Conservation (phyloP, 2,113 vertebrate species). For the Clupea harengus region DNA sequence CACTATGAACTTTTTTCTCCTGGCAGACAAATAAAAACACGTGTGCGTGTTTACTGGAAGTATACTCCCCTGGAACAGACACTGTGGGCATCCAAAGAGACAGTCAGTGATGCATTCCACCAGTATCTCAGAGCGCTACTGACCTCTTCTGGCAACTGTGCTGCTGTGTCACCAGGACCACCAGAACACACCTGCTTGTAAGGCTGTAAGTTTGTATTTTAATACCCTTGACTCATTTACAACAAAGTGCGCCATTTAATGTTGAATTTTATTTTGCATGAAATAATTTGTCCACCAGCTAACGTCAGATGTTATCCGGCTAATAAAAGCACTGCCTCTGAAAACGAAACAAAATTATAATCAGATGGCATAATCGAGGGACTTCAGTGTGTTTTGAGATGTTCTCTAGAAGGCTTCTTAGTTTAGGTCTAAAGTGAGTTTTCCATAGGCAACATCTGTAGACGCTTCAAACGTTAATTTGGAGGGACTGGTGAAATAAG, state of each 20-base stretch:
- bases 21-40: background rate
- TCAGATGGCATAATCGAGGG: background rate
- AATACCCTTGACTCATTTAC: background rate
- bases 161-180: background rate
- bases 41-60: background rate
- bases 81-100: background rate
- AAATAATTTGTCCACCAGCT: no score
- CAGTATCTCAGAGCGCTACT: background rate
- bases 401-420: background rate
- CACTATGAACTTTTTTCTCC: background rate
- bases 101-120: background rate
- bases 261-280: background rate
- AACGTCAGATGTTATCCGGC: no score
- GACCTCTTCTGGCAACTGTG: background rate
- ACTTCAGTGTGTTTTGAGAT: slow-evolving; percentile 8
- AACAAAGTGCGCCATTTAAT: background rate
- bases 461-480: background rate
- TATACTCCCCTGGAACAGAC: background rate
- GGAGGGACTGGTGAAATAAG: no score
- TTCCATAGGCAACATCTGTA: background rate
- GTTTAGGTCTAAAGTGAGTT: background rate
- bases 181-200: background rate
- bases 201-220: background rate
- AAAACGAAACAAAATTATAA: background rate
- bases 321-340: background rate